Base-by-base conservation (phyloP, 2,797 vertebrate species). In the Sciaenops ocellatus region DNA sequence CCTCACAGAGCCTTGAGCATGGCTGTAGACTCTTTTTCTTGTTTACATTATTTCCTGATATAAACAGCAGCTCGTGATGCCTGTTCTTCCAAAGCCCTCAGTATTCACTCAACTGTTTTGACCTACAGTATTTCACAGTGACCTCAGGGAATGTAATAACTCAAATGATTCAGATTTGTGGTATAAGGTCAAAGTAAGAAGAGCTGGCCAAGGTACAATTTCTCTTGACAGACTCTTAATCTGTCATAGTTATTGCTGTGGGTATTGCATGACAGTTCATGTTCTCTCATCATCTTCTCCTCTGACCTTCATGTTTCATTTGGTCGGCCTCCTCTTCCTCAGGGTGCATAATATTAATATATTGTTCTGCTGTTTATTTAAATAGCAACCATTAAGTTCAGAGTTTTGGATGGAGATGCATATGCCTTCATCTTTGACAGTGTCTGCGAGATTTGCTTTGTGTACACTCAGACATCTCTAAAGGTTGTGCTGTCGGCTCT, bases 271-370 rank as follows among this genome's bases (percentile, higher is more conserved):
- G 88, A 88, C 84, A 90, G 78, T 89, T 85, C 80, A 80, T 88
- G 86, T 90, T 88, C 86, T 70, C 78, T 90, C 83, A 89, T 90
- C 83, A 83, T 89, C 77, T 74, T 85, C 73, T 75, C 28, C 7
- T 38, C 80, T 90, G 92, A 90, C 90, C 88, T 89, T 92, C 89
- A 89, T 89, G 85, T 89, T 90, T 89, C 79, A 91, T 89, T 90
- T 85, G 69, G 78, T 73, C 74, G 77, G 50, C 52, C 38, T 84
- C 61, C 30, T 77, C 66, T 76, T 89, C 77, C 67, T 82, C 56
- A 26, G 57, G 82, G 59, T 42, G 46, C 81, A 54, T 78, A 67
- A 85, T 82, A 77, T 83, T 72, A 89, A 85, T 85, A 86, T 73
- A 75, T 87, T 72, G 64, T 76, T 70, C 71, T 79, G 52, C 65